A percentile compares a stretch with the other conserved stretches of the same genome.
Evolutionary conservation across 2,113 vertebrate species (phyloP).

Genomic region (Pangasianodon gigas): DNA sequence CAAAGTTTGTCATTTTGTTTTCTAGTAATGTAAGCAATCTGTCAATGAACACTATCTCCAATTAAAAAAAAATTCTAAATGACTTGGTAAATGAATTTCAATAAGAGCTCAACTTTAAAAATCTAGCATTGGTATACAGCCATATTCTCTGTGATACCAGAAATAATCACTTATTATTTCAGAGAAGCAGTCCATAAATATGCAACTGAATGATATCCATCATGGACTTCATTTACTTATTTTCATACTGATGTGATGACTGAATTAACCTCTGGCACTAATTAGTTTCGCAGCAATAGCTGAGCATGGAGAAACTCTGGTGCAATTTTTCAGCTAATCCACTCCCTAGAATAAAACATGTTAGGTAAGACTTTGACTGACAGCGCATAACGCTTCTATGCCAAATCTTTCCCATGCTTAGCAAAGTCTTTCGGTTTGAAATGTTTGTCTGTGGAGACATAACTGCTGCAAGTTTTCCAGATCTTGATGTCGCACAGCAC

Average conservation of each 20-base stretch:
- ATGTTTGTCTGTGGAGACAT: slow-evolving; percentile 30
- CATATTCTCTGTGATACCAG: not conserved
- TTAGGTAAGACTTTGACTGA: not conserved
- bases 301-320: slow-evolving; percentile 65
- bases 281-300: slow-evolving; percentile 75
- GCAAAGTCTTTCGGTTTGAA: not conserved
- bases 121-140: not conserved
- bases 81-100: not conserved
- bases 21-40: not conserved
- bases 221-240: slow-evolving; percentile 45
- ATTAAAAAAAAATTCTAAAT: not conserved
- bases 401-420: not conserved
- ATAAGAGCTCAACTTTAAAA: not conserved
- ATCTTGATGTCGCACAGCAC: not conserved
- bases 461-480: slow-evolving; percentile 28
- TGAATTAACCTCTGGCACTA: slow-evolving; percentile 73
- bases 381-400: not conserved
- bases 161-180: not conserved
- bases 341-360: slow-evolving; percentile 65
- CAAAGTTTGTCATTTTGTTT: not conserved
- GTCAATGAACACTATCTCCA: not conserved
- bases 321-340: slow-evolving; percentile 72
- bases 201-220: slow-evolving; percentile 42
- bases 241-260: slow-evolving; percentile 72
- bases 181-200: slow-evolving; percentile 15